Conservation (phyloP, 2,113 vertebrate genomes). For the Cariama cristata region DNA sequence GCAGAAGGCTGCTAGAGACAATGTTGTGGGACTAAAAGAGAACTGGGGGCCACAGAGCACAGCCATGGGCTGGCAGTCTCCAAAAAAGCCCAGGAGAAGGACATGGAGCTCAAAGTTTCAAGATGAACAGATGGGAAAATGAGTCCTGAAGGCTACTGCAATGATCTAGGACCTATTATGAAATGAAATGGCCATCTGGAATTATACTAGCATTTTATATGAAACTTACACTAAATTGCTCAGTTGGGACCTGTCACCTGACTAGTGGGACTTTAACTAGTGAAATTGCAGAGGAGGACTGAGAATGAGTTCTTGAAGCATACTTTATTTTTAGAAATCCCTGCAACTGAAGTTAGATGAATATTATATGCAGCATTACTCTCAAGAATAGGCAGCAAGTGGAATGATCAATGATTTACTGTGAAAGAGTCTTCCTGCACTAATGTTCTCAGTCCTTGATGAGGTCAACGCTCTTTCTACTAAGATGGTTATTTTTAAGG, state of each 20-base stretch:
- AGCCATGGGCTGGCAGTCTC: neutral
- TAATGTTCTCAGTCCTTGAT: neutral
- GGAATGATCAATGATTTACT: neutral
- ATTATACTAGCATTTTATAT: neutral
- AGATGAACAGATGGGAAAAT: neutral
- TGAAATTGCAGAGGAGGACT: neutral
- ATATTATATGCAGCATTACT: neutral
- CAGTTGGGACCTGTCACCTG: neutral
- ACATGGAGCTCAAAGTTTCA: neutral
- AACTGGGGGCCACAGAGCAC: neutral
- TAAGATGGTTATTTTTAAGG: neutral
- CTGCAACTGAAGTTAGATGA: neutral
- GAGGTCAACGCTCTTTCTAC: neutral
- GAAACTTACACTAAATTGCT: neutral
- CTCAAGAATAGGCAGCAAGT: neutral
- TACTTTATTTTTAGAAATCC: slow-evolving; percentile 20
- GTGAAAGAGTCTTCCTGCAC: neutral
- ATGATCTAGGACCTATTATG: neutral
- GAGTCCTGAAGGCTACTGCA: neutral
- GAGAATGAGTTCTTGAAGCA: neutral
- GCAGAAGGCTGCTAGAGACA: neutral
- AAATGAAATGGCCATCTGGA: neutral
- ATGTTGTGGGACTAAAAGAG: neutral
- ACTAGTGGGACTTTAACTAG: neutral
- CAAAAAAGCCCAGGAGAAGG: neutral